Evolutionary conservation across 2,113 vertebrate genomes (phyloP).

Genomic region (Lipophrys pholis): DNA sequence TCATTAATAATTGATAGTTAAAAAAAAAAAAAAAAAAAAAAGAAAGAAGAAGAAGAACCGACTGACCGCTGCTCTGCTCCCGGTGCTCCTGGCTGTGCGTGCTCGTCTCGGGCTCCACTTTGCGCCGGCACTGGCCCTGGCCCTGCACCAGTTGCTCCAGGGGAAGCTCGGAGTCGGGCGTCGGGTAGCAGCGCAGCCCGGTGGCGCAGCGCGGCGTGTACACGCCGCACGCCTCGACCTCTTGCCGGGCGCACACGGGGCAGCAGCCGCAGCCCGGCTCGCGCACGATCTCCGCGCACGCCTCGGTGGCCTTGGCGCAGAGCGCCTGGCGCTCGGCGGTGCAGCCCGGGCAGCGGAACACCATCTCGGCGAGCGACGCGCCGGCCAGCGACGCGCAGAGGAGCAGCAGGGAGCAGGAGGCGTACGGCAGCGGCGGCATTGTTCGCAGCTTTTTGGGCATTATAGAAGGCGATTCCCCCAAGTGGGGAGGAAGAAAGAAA

Average conservation of each 20-base stretch:
- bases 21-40: too few species aligned
- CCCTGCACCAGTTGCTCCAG: conserved; percentile 92
- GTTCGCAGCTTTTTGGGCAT: conserved; percentile 47
- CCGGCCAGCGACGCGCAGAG: conserved; percentile 69
- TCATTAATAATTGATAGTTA: too few species aligned
- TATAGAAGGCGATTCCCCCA: conserved; percentile 59
- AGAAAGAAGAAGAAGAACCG: too few species aligned
- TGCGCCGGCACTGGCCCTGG: conserved; percentile 89
- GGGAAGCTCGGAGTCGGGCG: conserved; percentile 90
- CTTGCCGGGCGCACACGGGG: conserved; percentile 88
- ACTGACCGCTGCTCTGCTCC: conserved; percentile 80
- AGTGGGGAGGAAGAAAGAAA: conserved; percentile 46
- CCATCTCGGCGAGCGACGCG: conserved; percentile 82
- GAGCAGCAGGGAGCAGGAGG: conserved; percentile 54
- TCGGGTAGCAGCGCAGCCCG: conserved; percentile 91
- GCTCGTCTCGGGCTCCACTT: conserved; percentile 84
- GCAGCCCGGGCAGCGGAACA: conserved; percentile 94
- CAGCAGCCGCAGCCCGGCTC: conserved; percentile 93
- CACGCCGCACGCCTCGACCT: conserved; percentile 90
- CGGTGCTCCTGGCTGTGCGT: conserved; percentile 80
- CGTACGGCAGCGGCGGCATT: conserved; percentile 72
- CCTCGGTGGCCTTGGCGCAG: conserved; percentile 79
- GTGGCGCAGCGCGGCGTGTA: conserved; percentile 93
- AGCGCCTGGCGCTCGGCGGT: conserved; percentile 86
- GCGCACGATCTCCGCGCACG: conserved; percentile 89